Conservation (phyloP, 2,888 invertebrate species). For the Saturnia pavonia region DNA sequence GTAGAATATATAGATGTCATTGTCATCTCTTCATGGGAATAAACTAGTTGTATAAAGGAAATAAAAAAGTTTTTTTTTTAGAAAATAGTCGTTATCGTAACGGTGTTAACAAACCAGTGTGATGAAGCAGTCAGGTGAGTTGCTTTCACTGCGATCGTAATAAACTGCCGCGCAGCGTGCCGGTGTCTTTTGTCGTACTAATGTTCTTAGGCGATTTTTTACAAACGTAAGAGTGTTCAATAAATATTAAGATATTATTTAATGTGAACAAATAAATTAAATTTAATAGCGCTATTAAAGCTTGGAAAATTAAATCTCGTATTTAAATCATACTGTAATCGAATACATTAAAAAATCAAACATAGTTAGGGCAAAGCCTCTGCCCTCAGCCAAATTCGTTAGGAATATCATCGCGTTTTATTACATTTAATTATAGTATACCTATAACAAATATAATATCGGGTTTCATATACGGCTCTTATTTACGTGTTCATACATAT, state of each 20-base stretch:
- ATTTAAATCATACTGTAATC: no score
- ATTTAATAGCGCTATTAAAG: not conserved
- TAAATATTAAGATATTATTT: not conserved
- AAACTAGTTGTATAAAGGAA: not conserved
- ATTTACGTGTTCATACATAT: no score
- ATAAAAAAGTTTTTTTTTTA: not conserved
- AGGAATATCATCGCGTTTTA: no score
- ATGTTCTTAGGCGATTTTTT: not conserved
- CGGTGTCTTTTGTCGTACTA: not conserved
- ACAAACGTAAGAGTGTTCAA: not conserved
- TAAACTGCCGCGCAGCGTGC: not conserved
- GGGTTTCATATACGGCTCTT: no score
- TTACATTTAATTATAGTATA: no score
- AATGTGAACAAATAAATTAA: not conserved
- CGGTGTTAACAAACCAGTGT: constrained; percentile 4
- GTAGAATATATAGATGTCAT: not conserved
- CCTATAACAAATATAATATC: no score
- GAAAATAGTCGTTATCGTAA: constrained; percentile 2
- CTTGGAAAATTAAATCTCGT: no score
- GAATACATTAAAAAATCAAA: no score
- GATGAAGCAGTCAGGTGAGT: not conserved
- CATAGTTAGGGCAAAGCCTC: no score
- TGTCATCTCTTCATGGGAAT: not conserved
- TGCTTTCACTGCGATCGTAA: not conserved
- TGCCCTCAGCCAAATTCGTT: no score